Conservation (phyloP, 2,888 invertebrate species). For the Eumacrocentrus americanus region DNA sequence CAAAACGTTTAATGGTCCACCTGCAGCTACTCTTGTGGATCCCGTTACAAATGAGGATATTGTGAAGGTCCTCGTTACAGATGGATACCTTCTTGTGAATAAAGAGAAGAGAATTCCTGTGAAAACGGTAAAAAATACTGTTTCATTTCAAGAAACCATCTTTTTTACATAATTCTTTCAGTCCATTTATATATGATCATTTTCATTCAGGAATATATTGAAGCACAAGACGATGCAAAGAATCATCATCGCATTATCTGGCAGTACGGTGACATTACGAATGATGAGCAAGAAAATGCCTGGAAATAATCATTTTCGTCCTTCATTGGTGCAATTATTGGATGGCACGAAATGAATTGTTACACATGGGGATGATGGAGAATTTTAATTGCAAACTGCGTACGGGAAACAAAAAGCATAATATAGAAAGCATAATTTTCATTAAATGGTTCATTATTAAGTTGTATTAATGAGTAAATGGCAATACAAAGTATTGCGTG, state of each 20-base stretch:
- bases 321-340: slow-evolving; percentile 24
- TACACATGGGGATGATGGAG: slow-evolving; percentile 9
- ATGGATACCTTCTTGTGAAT: slow-evolving; percentile 81
- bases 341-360: slow-evolving; percentile 14
- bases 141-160: slow-evolving; percentile 10
- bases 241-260: slow-evolving; percentile 88
- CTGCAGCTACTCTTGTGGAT: slow-evolving; percentile 67
- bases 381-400: neutral
- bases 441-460: slow-evolving; percentile 43
- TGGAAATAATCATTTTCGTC: slow-evolving; percentile 23
- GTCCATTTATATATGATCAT: slow-evolving; percentile 8
- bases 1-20: slow-evolving; percentile 65
- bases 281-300: slow-evolving; percentile 69
- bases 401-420: slow-evolving; percentile 36
- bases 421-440: slow-evolving; percentile 44
- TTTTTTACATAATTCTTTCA: neutral
- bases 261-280: slow-evolving; percentile 99
- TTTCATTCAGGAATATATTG: slow-evolving; percentile 75
- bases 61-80: slow-evolving; percentile 79
- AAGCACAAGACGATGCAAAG: slow-evolving; percentile 86
- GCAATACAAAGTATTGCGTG: slow-evolving; percentile 37
- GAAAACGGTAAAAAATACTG: slow-evolving; percentile 67
- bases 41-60: slow-evolving; percentile 73
- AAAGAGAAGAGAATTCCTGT: slow-evolving; percentile 82
- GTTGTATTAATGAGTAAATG: slow-evolving; percentile 44